Conservation (phyloP, 2,113 vertebrate genomes). For the Girardinichthys multiradiatus region DNA sequence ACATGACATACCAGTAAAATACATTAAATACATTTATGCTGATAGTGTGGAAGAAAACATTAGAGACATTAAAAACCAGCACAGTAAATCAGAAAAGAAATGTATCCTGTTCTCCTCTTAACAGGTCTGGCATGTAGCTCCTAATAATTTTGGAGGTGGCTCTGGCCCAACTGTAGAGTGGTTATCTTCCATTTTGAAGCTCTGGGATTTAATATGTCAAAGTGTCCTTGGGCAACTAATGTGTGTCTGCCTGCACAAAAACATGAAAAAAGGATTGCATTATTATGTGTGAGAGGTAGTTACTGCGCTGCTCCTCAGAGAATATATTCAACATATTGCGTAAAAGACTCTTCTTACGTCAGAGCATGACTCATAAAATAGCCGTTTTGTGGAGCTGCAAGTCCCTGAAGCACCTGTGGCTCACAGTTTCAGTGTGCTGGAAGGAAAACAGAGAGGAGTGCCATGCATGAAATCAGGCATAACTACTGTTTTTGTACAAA, state of each 20-base stretch:
- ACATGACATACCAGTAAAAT: too few species aligned
- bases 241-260: neutral
- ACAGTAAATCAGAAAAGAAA: neutral
- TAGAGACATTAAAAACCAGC: too few species aligned
- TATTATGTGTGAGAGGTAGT: neutral
- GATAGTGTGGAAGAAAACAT: neutral
- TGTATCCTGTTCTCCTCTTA: neutral
- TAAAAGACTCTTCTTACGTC: constrained; percentile 34
- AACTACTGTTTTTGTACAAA: constrained; percentile 48
- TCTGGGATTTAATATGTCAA: neutral
- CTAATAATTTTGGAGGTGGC: neutral
- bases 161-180: neutral
- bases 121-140: neutral
- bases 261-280: neutral
- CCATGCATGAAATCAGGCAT: constrained; percentile 44
- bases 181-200: neutral
- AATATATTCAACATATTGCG: neutral
- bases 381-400: constrained; percentile 14
- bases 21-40: neutral
- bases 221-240: neutral
- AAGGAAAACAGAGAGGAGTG: constrained; percentile 29
- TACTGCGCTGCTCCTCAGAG: neutral
- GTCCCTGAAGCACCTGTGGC: constrained; percentile 59
- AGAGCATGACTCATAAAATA: constrained; percentile 52
- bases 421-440: constrained; percentile 1